Percentiles rank a stretch among this genome's conserved stretches.
These are phyloP conservation scores for Antheraea assamensis DNA, from an alignment of 2,888 invertebrate genomes.

Conservation along the genomic window DNA sequence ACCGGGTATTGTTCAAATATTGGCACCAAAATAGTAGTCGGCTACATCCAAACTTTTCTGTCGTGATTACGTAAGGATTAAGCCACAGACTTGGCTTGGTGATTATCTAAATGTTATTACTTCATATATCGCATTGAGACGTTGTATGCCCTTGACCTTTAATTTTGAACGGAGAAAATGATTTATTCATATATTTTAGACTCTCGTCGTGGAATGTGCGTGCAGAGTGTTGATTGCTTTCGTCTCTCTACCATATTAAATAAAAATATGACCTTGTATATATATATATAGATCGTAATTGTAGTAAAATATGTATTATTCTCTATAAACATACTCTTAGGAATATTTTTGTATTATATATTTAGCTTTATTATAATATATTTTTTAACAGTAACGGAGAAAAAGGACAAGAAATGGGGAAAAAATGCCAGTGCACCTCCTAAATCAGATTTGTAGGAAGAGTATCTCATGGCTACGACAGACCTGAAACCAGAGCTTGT, in stretches of 20 bases:
- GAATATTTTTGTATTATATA: too few relatives aligned
- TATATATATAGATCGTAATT: not conserved
- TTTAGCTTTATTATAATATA: too few relatives aligned
- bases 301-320: too few relatives aligned
- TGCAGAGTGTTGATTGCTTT: not conserved
- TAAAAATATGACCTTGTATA: not conserved
- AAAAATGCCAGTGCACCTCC: too few relatives aligned
- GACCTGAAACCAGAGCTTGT: too few relatives aligned
- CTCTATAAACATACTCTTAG: too few relatives aligned
- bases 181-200: not conserved
- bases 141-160: not conserved
- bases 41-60: not conserved
- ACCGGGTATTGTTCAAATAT: not conserved
- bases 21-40: slow-evolving; percentile 1
- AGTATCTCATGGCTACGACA: too few relatives aligned
- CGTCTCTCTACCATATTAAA: not conserved
- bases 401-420: too few relatives aligned
- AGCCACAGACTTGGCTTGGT: not conserved
- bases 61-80: not conserved
- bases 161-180: slow-evolving; percentile 4
- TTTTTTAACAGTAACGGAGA: too few relatives aligned
- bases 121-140: not conserved
- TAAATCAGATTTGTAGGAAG: too few relatives aligned
- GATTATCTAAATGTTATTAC: slow-evolving; percentile 10
- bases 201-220: not conserved